Percentiles rank a stretch among this genome's conserved stretches.
phyloP scores from a whole-genome alignment of 2,888 invertebrate genomes.

The Monopis laevigella region DNA sequence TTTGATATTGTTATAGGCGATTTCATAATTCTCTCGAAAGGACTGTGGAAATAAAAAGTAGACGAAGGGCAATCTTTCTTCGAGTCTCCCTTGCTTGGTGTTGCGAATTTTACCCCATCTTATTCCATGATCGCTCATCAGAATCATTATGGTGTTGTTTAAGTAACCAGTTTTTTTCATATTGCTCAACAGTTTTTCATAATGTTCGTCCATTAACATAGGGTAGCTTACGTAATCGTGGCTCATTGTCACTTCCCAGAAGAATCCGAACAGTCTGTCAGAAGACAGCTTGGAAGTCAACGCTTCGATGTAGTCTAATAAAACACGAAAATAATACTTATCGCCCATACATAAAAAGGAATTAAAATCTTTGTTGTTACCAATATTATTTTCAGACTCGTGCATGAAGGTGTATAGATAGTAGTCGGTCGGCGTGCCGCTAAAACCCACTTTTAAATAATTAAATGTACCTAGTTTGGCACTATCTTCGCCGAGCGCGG shows the following conservation, averaged over 20 bases:
- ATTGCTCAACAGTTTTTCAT: constrained; percentile 65
- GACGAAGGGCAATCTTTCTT: constrained; percentile 87
- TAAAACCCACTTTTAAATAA: constrained; percentile 80
- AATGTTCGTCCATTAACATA: constrained; percentile 74
- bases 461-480: constrained; percentile 83
- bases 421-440: constrained; percentile 83
- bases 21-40: constrained; percentile 71
- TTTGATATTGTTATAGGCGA: constrained; percentile 71
- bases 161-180: constrained; percentile 63
- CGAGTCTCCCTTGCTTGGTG: constrained; percentile 87
- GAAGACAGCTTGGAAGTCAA: constrained; percentile 67
- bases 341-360: constrained; percentile 76
- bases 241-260: constrained; percentile 85
- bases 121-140: constrained; percentile 92
- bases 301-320: constrained; percentile 76
- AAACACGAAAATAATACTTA: constrained; percentile 73
- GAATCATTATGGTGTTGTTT: constrained; percentile 73
- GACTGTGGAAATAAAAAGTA: constrained; percentile 77
- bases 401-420: constrained; percentile 80
- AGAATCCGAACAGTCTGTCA: constrained; percentile 79
- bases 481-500: constrained; percentile 86
- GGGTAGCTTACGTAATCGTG: constrained; percentile 88
- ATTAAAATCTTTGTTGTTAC: constrained; percentile 71
- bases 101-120: constrained; percentile 85
- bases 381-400: constrained; percentile 73